Base-by-base conservation (phyloP, 2,113 vertebrate genomes). In the Mystacornis crossleyi region DNA sequence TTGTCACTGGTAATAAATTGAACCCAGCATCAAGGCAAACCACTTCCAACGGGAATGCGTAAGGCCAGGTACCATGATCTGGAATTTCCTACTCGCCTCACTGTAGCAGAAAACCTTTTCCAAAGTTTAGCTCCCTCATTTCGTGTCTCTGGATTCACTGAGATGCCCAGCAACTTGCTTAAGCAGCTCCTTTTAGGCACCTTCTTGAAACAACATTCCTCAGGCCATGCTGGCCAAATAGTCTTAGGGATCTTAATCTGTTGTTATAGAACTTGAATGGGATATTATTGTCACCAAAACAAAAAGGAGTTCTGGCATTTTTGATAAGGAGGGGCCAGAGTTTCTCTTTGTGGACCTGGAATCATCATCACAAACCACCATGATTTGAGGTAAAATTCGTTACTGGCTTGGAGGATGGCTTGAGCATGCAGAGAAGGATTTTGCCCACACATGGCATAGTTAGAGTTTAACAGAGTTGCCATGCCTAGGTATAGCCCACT, bases 1-100 rank as follows among this genome's bases (percentile, higher is more conserved):
- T 90, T 92, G 85, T 94, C 95, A 81, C 47, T 67, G 48, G n/a
- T 75, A 66, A 94, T 93, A 86, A 89, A 93, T 78, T 60, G 61
- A 69, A 64, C 23, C 21, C 55, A 43, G 50, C 47, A 47, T 58
- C 64, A 74, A 86, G 72, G 60, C 42, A 53, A 61, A 0, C 61
- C 67, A 18, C 55, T 90, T 89, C 73, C 82, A 67, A 2, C 0
- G 0, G 54, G 55, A 65, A 51, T 78, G 34, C 0, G 38, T 58
- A 36, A 13, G 7, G 64, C 62, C 54, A 58, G 86, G 67, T 90
- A 58, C 93, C 12, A 1, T 18, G 25, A 54, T 45, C 42, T 66
- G 54, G 80, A 89, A 50, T 69, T 72, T 80, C 2, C 0, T 24
- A 29, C 20, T 77, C 38, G 43, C 42, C 50, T 86, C 2, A 1